Evolutionary conservation across 2,113 vertebrate genomes (phyloP).

Genomic region (Muntiacus reevesi): DNA sequence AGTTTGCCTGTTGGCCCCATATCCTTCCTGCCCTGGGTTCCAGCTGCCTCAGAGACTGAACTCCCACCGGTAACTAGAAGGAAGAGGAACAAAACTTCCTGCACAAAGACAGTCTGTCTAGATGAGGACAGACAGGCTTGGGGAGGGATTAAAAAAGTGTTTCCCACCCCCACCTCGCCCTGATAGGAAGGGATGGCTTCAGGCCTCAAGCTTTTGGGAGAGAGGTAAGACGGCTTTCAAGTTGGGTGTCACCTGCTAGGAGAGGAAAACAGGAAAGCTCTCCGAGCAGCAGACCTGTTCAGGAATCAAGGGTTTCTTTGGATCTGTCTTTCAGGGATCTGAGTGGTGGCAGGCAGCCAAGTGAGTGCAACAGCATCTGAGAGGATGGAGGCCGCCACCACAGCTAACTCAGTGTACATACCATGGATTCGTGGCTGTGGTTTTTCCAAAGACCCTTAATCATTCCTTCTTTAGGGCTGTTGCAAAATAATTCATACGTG

Average conservation of each 20-base stretch:
- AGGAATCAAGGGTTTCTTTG: background rate
- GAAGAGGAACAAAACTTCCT: background rate
- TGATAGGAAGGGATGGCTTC: background rate
- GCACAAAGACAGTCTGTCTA: background rate
- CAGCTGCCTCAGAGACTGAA: background rate
- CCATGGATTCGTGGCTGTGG: slow-evolving; percentile 93
- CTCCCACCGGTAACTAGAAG: background rate
- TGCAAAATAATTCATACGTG: slow-evolving; percentile 91
- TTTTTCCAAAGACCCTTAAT: slow-evolving; percentile 98
- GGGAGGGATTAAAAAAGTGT: background rate
- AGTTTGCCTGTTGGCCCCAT: background rate
- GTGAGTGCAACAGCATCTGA: accelerated
- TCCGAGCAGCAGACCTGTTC: background rate
- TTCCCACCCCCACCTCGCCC: background rate
- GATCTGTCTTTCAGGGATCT: background rate
- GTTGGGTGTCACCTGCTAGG: accelerated
- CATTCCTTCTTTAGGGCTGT: slow-evolving; percentile 94
- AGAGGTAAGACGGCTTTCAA: background rate
- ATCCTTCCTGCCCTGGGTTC: background rate
- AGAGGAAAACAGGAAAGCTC: background rate
- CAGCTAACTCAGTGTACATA: slow-evolving; percentile 51
- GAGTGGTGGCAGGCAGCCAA: background rate
- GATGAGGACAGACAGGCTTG: too few species aligned
- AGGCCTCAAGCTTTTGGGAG: background rate
- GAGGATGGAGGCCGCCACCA: accelerated